Conservation (phyloP, 2,888 invertebrate species). For the Drosophila atroscutellata region DNA sequence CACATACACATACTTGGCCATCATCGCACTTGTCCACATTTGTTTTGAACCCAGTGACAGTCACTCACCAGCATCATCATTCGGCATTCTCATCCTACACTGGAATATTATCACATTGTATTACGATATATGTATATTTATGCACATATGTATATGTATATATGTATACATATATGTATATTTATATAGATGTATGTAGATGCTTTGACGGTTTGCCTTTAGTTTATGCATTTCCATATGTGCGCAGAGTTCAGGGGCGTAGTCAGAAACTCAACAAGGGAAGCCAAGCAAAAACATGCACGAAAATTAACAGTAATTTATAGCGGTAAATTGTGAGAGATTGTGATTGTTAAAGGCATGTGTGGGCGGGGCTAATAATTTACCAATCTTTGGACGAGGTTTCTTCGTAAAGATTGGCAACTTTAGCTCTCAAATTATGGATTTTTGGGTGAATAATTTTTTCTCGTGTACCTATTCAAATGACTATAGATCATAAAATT, state of each 20-base stretch:
- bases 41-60: slow-evolving; percentile 74
- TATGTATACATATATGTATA: slow-evolving; percentile 33
- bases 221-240: slow-evolving; percentile 39
- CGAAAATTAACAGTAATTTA: background rate
- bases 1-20: slow-evolving; percentile 12
- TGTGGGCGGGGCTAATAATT: background rate
- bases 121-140: slow-evolving; percentile 62
- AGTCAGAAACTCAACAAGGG: background rate
- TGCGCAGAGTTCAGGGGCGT: background rate
- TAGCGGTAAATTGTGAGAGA: background rate
- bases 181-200: slow-evolving; percentile 6
- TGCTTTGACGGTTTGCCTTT: slow-evolving; percentile 33
- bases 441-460: too few species aligned
- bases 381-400: background rate
- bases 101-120: slow-evolving; percentile 73
- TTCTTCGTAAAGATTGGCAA: background rate
- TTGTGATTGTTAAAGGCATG: background rate
- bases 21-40: slow-evolving; percentile 56
- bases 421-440: background rate
- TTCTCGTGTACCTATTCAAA: background rate
- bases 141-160: slow-evolving; percentile 9
- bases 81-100: slow-evolving; percentile 53
- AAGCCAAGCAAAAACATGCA: background rate
- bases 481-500: background rate
- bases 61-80: slow-evolving; percentile 45